Evolutionary conservation across 1,140 invertebrate genomes (phyloP).

Genomic region (Oedothorax gibbosus): DNA sequence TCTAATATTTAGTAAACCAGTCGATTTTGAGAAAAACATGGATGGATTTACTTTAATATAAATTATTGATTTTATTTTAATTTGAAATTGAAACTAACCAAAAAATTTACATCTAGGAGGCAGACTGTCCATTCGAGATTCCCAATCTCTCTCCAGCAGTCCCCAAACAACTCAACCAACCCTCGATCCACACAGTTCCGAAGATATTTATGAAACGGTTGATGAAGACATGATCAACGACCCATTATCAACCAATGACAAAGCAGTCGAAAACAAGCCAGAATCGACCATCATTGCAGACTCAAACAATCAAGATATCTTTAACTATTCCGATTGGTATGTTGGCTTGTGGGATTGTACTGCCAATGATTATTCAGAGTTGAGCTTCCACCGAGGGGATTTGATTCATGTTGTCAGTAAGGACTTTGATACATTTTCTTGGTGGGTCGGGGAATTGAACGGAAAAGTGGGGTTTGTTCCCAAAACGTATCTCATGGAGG

Average conservation of each 20-base stretch:
- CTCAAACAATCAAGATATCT: slow-evolving; percentile 31
- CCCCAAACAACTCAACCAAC: not conserved
- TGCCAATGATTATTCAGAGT: slow-evolving; percentile 44
- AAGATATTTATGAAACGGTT: slow-evolving; percentile 60
- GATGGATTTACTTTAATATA: too few species aligned
- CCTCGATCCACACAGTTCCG: not conserved
- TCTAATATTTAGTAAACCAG: too few species aligned
- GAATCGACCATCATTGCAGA: not conserved
- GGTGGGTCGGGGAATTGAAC: slow-evolving; percentile 58
- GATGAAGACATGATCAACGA: slow-evolving; percentile 27
- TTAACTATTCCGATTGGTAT: slow-evolving; percentile 59
- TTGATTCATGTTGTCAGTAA: slow-evolving; percentile 59
- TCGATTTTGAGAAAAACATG: too few species aligned
- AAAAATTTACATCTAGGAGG: not conserved
- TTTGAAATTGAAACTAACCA: too few species aligned
- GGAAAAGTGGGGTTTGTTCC: slow-evolving; percentile 61
- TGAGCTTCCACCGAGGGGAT: slow-evolving; percentile 57
- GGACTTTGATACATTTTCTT: slow-evolving; percentile 50
- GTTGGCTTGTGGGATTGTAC: slow-evolving; percentile 59
- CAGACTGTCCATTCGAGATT: slow-evolving; percentile 6
- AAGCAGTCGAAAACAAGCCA: slow-evolving; percentile 1
- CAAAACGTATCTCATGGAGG: slow-evolving; percentile 61
- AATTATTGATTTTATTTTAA: too few species aligned
- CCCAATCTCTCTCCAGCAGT: not conserved
- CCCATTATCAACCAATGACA: not conserved